phyloP scores from a whole-genome alignment of 2,888 invertebrate species.

The Thera britannica region DNA sequence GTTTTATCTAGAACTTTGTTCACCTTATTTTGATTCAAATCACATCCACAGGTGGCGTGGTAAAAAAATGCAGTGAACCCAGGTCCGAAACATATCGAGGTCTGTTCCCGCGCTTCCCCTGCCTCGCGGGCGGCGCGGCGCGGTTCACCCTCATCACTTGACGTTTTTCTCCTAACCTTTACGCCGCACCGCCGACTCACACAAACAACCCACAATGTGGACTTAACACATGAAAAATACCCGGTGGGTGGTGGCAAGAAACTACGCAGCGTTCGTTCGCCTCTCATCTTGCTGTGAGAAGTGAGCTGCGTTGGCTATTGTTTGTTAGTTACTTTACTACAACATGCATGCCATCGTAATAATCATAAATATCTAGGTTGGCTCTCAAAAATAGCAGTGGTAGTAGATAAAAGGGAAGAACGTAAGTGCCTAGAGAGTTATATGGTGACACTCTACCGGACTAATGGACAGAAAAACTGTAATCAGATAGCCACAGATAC shows the following conservation, averaged over 20 bases:
- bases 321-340: conserved; percentile 33
- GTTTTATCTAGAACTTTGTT: not conserved
- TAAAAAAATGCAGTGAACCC: conserved; percentile 69
- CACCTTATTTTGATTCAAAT: conserved; percentile 7
- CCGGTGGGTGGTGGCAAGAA: conserved; percentile 57
- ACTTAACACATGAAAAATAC: conserved; percentile 58
- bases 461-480: not conserved
- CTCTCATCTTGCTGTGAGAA: conserved; percentile 61
- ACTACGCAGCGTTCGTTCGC: conserved; percentile 66
- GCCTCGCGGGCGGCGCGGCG: conserved; percentile 35
- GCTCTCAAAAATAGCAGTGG: too few relatives aligned
- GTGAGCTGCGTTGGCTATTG: conserved; percentile 52
- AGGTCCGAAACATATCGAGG: conserved; percentile 57
- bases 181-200: conserved; percentile 46
- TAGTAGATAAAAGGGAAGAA: too few relatives aligned
- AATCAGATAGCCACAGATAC: not conserved
- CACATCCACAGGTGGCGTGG: conserved; percentile 58
- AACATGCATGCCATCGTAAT: conserved; percentile 43
- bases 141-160: conserved; percentile 59
- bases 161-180: conserved; percentile 60
- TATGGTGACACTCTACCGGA: not conserved
- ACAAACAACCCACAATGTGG: conserved; percentile 49
- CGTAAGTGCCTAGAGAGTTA: not conserved
- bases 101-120: conserved; percentile 43
- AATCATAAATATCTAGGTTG: conserved; percentile 19